These are phyloP conservation scores for Poecilia velifera DNA, from an alignment of 2,797 vertebrate species.

Conservation along the genomic window DNA sequence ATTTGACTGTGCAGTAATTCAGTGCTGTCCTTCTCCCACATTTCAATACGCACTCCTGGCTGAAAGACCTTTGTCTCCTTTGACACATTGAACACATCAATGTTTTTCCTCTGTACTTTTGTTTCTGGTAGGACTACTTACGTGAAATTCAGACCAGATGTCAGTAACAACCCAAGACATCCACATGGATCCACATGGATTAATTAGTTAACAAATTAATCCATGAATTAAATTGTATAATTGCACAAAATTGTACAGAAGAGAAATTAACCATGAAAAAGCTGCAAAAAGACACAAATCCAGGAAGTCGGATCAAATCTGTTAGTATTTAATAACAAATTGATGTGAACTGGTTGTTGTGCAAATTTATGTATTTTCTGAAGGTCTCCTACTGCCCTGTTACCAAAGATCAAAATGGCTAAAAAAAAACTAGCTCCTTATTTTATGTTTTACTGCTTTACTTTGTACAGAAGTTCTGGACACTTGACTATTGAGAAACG, in stretches of 20 bases:
- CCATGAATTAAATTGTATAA: neutral
- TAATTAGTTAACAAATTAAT: neutral
- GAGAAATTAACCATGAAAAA: neutral
- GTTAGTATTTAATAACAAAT: neutral
- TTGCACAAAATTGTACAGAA: neutral
- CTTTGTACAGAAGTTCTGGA: neutral
- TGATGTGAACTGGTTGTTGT: neutral
- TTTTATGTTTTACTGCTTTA: neutral
- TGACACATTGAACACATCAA: neutral
- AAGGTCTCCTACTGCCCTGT: neutral
- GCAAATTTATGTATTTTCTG: neutral
- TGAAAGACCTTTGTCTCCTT: neutral
- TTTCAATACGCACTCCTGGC: neutral
- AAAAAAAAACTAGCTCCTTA: neutral
- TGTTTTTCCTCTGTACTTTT: neutral
- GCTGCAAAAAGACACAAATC: neutral
- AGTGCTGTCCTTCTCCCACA: neutral
- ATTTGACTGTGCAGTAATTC: neutral
- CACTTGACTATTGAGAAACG: neutral
- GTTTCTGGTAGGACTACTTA: neutral
- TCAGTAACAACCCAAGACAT: neutral
- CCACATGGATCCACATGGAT: too few relatives aligned
- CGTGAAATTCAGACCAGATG: neutral
- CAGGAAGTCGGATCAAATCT: neutral
- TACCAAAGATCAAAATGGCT: neutral